Evolutionary conservation across 2,888 invertebrate species (phyloP).

Genomic region (Lithosia quadra): DNA sequence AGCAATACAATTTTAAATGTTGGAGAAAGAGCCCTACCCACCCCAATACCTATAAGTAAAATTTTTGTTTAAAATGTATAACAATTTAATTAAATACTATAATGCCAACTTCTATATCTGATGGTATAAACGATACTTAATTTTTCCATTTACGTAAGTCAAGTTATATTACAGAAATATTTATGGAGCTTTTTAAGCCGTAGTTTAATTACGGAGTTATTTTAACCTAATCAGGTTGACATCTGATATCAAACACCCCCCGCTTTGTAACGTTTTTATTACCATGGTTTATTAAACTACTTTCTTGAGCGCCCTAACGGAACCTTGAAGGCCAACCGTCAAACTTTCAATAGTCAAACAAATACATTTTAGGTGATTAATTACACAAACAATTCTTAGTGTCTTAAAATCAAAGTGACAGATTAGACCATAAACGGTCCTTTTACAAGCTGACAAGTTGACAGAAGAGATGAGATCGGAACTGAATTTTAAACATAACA

Average conservation of each 20-base stretch:
- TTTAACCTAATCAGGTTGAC: slow-evolving; percentile 1
- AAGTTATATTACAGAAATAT: neutral
- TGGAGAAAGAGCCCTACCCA: too few species aligned
- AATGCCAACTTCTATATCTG: neutral
- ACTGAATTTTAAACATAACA: too few species aligned
- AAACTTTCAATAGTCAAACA: neutral
- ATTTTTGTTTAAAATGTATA: too few species aligned
- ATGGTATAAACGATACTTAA: neutral
- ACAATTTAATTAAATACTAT: too few species aligned
- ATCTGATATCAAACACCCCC: neutral
- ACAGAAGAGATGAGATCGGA: too few species aligned
- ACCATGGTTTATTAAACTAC: neutral
- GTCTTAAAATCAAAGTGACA: neutral
- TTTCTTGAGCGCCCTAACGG: neutral
- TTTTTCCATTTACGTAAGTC: neutral
- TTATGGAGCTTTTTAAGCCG: neutral
- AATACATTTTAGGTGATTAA: neutral
- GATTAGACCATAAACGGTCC: too few species aligned
- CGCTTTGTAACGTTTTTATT: neutral
- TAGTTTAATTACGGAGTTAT: neutral
- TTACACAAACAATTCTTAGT: neutral
- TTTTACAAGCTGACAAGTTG: too few species aligned
- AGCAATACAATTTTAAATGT: too few species aligned
- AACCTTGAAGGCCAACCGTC: neutral
- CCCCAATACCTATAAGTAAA: too few species aligned